These are phyloP conservation scores for Isichthys henryi DNA, from an alignment of 2,113 vertebrate genomes.

Conservation along the genomic window DNA sequence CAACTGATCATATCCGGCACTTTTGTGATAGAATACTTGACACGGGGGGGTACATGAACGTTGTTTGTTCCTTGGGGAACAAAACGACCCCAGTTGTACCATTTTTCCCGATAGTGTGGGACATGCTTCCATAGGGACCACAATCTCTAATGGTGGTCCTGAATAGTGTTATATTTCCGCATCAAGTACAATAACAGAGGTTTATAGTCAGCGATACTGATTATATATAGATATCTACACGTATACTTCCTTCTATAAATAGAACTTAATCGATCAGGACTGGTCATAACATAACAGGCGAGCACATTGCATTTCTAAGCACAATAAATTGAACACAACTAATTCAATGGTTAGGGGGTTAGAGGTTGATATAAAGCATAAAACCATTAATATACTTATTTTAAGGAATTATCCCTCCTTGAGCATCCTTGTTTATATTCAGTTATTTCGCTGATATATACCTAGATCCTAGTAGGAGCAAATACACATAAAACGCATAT, in stretches of 20 bases:
- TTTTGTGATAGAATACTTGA: background rate
- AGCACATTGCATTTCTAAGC: background rate
- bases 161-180: background rate
- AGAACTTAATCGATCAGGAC: background rate
- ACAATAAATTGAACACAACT: background rate
- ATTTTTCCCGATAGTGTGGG: background rate
- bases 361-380: background rate
- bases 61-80: background rate
- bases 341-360: background rate
- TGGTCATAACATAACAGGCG: background rate
- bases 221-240: background rate
- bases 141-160: background rate
- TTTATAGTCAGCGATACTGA: background rate
- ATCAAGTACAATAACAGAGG: background rate
- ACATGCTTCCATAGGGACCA: background rate
- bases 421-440: background rate
- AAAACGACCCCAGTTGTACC: background rate
- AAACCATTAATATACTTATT: background rate
- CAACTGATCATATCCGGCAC: background rate
- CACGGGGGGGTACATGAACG: background rate
- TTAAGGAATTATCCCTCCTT: background rate
- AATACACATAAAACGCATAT: background rate
- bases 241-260: background rate
- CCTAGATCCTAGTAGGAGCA: background rate
- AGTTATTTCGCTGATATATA: background rate